Conservation (phyloP, 1,140 invertebrate species). For the Ladona fulva region DNA sequence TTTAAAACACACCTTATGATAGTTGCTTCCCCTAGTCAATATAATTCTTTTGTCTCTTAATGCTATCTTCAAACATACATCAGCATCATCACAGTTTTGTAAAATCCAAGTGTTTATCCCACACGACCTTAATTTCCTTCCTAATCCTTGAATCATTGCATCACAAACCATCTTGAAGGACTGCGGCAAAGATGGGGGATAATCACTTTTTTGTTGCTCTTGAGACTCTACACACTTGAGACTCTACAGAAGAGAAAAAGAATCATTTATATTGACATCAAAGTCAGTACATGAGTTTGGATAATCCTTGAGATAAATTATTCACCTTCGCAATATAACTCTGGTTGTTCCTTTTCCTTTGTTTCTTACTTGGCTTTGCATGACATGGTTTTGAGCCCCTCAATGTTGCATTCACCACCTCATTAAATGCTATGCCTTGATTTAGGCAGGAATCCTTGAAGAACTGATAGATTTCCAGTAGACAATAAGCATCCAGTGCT, state of each 20-base stretch:
- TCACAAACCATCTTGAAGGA: slow-evolving; percentile 43
- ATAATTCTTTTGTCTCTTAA: slow-evolving; percentile 44
- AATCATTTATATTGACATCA: too few relatives aligned
- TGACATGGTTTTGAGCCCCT: slow-evolving; percentile 33
- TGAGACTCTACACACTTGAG: too few relatives aligned
- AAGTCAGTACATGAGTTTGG: too few relatives aligned
- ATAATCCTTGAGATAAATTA: too few relatives aligned
- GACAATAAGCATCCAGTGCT: slow-evolving; percentile 70
- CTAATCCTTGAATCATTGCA: slow-evolving; percentile 45
- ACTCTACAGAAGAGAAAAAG: too few relatives aligned
- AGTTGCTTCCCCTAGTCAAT: slow-evolving; percentile 43
- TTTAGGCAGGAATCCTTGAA: slow-evolving; percentile 40
- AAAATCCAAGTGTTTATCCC: slow-evolving; percentile 53
- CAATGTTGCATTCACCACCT: slow-evolving; percentile 40
- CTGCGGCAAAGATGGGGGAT: too few relatives aligned
- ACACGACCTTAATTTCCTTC: slow-evolving; percentile 49
- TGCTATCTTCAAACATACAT: slow-evolving; percentile 41
- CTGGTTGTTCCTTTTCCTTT: slow-evolving; percentile 35
- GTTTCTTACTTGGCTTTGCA: slow-evolving; percentile 36
- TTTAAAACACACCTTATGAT: slow-evolving; percentile 32
- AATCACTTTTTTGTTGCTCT: too few relatives aligned
- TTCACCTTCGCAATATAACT: too few relatives aligned
- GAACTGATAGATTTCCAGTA: slow-evolving; percentile 62
- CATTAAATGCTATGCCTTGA: slow-evolving; percentile 47
- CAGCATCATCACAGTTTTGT: slow-evolving; percentile 39